Percentiles rank a stretch among this genome's conserved stretches.
Evolutionary conservation across 2,888 invertebrate genomes (phyloP).

Genomic region (Crossocerus cetratus): DNA sequence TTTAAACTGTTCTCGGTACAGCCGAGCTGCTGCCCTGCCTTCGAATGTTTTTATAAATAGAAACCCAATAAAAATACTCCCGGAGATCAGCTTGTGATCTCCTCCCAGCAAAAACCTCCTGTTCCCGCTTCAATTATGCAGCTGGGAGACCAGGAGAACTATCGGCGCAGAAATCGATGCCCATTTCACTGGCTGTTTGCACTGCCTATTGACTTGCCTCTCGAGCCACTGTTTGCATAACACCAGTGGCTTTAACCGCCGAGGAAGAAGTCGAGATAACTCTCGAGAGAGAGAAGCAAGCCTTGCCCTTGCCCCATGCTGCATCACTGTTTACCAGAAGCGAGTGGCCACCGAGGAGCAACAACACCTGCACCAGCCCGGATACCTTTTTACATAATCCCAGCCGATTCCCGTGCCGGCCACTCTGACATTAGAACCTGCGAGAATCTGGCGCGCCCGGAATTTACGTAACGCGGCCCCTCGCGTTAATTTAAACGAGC

Average conservation of each 20-base stretch:
- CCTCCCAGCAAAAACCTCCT: no score
- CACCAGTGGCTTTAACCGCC: neutral
- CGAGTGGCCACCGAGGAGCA: no score
- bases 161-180: neutral
- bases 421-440: neutral
- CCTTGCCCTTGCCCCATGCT: no score
- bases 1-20: slow-evolving; percentile 11
- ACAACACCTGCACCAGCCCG: no score
- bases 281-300: neutral
- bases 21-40: neutral
- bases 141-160: neutral
- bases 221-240: neutral
- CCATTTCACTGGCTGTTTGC: neutral
- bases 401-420: neutral
- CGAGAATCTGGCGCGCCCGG: slow-evolving; percentile 28
- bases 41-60: slow-evolving; percentile 1
- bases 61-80: neutral
- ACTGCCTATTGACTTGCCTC: neutral
- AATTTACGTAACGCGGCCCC: slow-evolving; percentile 39
- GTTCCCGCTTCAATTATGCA: neutral
- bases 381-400: no score
- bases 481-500: slow-evolving; percentile 23
- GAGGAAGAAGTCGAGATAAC: neutral
- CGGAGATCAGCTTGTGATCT: neutral
- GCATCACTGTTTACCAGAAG: no score